Base-by-base conservation (phyloP, 92 coral and sea anemone species). In the Blastomussa wellsi region DNA sequence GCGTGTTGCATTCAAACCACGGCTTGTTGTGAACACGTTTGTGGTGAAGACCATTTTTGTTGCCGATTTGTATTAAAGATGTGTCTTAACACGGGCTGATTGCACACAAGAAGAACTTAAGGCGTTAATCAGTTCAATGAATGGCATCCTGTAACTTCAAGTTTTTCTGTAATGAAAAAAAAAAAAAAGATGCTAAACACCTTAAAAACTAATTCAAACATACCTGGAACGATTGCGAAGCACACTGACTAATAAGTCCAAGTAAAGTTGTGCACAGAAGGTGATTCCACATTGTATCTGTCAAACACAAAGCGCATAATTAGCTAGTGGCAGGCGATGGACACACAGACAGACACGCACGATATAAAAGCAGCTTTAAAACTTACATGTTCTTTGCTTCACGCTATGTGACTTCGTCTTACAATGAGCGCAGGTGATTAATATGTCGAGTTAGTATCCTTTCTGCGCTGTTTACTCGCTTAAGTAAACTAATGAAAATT, bases 221-320 rank as follows among this genome's bases (percentile, higher is more conserved):
- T 19, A 83, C 87, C 87, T 83, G 87, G 74, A 75, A 83, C 60
- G 87, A 83, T 26, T 83, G 87, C 74, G 87, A 60, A 32, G 35
- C 26, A 28, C 80, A 41, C 67, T 74, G 74, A 37, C 62, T 37
- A 48, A 83, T 31, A 24, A 83, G 41, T 29, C 48, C 64, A 1
- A 83, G 49, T 32, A 83, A 64, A 29, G 64, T 29, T 49, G 64
- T 83, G 80, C 72, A 74, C 59, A 59, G 55, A 5, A 44, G 62
- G 32, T 6, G 8, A 31, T 41, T 41, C 81, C 77, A 59, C 55
- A 60, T 59, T 57, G 62, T 55, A 31, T 44, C 87, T 83, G 64
- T 39, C 19, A 31, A 26, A 76, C 42, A 74, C 31, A 47, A 74
- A 60, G 29, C 55, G 47, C 53, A 39, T 53, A 47, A 22, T 47